These are phyloP conservation scores for Atopsyche davidsoni DNA, from an alignment of 1,140 invertebrate genomes.

Conservation along the genomic window DNA sequence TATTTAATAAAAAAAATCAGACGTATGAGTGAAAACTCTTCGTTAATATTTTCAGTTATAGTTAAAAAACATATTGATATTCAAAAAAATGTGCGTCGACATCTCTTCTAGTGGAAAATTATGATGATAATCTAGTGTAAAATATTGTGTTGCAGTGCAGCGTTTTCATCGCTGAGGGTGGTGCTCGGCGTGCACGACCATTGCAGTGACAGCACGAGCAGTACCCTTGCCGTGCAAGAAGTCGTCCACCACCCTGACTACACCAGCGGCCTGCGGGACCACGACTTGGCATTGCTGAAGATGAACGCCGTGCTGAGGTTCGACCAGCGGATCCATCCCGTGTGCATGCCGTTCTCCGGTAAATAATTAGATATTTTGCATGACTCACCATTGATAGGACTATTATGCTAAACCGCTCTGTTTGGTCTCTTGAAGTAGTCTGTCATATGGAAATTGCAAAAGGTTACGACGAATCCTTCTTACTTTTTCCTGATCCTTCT, in stretches of 20 bases:
- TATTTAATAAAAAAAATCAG: too few relatives aligned
- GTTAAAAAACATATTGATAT: too few relatives aligned
- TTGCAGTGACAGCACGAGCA: slow-evolving; percentile 29
- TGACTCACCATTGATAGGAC: too few relatives aligned
- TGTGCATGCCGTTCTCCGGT: slow-evolving; percentile 44
- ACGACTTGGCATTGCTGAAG: slow-evolving; percentile 42
- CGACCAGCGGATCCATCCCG: slow-evolving; percentile 39
- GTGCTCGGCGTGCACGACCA: slow-evolving; percentile 31
- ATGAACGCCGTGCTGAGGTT: slow-evolving; percentile 38
- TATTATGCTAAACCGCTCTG: too few relatives aligned
- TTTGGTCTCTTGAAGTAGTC: too few relatives aligned
- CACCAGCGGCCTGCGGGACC: slow-evolving; percentile 33
- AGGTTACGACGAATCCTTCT: not conserved
- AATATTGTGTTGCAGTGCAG: slow-evolving; percentile 25
- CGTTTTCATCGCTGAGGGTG: slow-evolving; percentile 31
- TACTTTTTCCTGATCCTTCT: not conserved
- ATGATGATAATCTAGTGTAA: not conserved
- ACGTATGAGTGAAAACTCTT: too few relatives aligned
- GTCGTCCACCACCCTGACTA: slow-evolving; percentile 33
- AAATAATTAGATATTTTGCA: not conserved
- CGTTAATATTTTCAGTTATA: too few relatives aligned
- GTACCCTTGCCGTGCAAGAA: slow-evolving; percentile 32
- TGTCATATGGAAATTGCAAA: too few relatives aligned
- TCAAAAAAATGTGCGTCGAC: too few relatives aligned
- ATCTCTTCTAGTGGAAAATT: too few relatives aligned